Evolutionary conservation across 2,113 vertebrate genomes (phyloP), one percentile per base, ranked within the genome.

Genomic region (Centropus unirufus): DNA sequence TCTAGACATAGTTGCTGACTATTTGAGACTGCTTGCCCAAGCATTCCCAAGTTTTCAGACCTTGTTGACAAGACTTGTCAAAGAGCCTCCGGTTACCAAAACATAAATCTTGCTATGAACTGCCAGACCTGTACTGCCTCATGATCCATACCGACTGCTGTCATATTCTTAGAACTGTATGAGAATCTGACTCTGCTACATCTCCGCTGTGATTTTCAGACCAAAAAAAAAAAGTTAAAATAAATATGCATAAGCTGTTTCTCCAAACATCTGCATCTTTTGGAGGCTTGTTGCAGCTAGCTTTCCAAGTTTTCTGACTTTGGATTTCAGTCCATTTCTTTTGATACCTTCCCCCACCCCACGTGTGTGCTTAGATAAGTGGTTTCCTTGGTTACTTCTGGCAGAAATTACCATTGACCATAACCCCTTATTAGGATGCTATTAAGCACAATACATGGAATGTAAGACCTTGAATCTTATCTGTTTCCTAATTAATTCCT

Each of bases 331-430:
- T 88, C 84, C 14, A 6, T 87, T 87, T 95, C 51, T 58, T 87
- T 76, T 85, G 67, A 55, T 94, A 2, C 46, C 67, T 80, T 39
- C 47, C 54, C 39, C 20, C 20, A 24, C 6, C 39, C 20, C 20
- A 24, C 6, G 12, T 46, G 86, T 73, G 66, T 22, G 19, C 59
- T 87, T 78, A 69, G 10, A 14, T 57, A 52, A 79, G 91, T 87
- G 75, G 84, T 97, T 96, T 93, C 94, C 91, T 85, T 94, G 96
- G 94, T 95, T 96, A 90, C 90, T 97, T 94, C 83, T 94, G 76
- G 68, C 76, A 96, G 76, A 86, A 89, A 78, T 75, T 83, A 36
- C 12, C 21, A 68, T 57, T 93, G 92, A 93, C 92, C 57, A n/a
- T 61, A 88, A 83, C n/a, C n/a, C 1, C 1, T 59, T 96, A 85